These are phyloP conservation scores for Bergia sp. DNA, from an alignment of 92 coral and sea anemone species.

Conservation along the genomic window DNA sequence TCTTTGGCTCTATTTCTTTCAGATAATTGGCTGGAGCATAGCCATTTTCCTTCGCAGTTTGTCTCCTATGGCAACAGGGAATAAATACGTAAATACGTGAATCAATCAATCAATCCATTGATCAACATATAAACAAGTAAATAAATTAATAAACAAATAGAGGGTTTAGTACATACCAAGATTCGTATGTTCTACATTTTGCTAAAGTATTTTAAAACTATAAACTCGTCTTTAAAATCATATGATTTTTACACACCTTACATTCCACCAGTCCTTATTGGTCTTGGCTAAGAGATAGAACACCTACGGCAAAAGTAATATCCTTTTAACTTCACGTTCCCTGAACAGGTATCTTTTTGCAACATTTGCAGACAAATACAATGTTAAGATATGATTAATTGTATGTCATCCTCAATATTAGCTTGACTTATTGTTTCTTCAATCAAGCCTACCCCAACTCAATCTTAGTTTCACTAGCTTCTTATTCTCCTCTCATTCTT, in stretches of 20 bases:
- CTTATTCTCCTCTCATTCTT: neutral
- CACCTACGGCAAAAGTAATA: conserved; percentile 49
- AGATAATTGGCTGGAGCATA: conserved; percentile 96
- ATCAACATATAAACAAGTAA: neutral
- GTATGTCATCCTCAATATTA: too few relatives aligned
- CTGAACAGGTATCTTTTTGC: neutral
- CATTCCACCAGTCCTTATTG: conserved; percentile 99
- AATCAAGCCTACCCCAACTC: too few relatives aligned
- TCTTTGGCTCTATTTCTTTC: conserved; percentile 86
- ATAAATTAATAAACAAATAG: neutral
- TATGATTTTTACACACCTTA: conserved; percentile 61
- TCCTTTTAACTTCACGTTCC: neutral
- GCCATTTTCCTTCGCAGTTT: conserved; percentile 84
- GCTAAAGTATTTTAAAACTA: neutral
- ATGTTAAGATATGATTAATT: too few relatives aligned
- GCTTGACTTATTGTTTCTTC: too few relatives aligned
- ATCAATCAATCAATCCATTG: conserved; percentile 3
- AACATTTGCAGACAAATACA: too few relatives aligned
- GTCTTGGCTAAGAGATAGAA: conserved; percentile 87
- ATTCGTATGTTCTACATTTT: neutral
- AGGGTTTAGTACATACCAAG: neutral
- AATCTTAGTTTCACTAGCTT: neutral
- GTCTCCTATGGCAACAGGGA: conserved; percentile 61
- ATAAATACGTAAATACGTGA: neutral
- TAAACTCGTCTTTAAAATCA: neutral